phyloP scores from a whole-genome alignment of 2,797 vertebrate species.

The Thamnophis elegans region DNA sequence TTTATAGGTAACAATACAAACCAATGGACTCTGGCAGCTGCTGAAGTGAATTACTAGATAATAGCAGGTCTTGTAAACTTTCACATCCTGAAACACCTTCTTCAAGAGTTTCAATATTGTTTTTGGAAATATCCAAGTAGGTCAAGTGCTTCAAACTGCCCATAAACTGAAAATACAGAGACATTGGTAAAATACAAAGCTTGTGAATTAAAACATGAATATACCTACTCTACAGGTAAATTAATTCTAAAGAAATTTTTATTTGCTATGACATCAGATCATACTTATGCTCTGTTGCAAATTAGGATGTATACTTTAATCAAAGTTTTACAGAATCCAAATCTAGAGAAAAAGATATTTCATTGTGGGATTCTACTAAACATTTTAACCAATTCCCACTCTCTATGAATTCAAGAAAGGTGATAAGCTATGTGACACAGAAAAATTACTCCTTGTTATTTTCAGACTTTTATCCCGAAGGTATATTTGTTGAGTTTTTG shows the following conservation, averaged over 20 bases:
- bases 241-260: neutral
- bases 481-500: neutral
- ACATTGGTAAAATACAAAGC: constrained; percentile 23
- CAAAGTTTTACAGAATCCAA: neutral
- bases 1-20: constrained; percentile 67
- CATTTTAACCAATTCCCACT: neutral
- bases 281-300: neutral
- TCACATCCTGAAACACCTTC: constrained; percentile 95
- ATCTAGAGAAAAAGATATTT: neutral
- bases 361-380: neutral
- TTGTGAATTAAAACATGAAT: constrained; percentile 24
- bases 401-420: neutral
- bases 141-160: constrained; percentile 90
- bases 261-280: neutral
- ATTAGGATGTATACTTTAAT: neutral
- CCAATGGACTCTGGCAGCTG: constrained; percentile 93
- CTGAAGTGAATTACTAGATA: constrained; percentile 93
- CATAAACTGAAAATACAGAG: constrained; percentile 78
- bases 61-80: constrained; percentile 89
- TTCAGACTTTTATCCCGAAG: neutral
- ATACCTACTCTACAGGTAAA: neutral
- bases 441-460: neutral
- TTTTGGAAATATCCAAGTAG: constrained; percentile 97
- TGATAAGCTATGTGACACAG: neutral
- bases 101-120: constrained; percentile 93